Percentiles rank a stretch among this genome's conserved stretches.
These are phyloP conservation scores for Eulithis prunata DNA, from an alignment of 2,888 invertebrate species.

Conservation along the genomic window DNA sequence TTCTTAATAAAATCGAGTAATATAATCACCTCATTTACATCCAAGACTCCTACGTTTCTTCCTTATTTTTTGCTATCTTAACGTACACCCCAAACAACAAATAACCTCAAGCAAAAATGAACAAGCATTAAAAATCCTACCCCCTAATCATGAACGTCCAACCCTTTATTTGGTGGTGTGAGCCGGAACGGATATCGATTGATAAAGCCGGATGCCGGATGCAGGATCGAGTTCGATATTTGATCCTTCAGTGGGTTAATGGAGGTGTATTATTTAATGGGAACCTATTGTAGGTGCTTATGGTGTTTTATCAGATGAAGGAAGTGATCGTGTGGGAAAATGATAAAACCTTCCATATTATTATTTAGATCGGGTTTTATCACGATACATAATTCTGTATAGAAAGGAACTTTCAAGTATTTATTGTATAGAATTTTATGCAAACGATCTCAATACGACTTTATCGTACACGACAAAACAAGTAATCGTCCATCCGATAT, in stretches of 20 bases:
- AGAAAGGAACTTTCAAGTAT: no score
- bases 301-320: constrained; percentile 21
- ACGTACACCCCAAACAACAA: constrained; percentile 11
- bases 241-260: constrained; percentile 56
- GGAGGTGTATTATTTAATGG: constrained; percentile 29
- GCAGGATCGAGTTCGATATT: constrained; percentile 48
- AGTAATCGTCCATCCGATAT: background rate
- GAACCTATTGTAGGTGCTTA: constrained; percentile 12
- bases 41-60: background rate
- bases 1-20: no score
- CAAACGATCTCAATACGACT: background rate
- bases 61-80: constrained; percentile 5
- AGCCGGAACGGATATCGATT: constrained; percentile 58
- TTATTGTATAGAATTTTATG: no score
- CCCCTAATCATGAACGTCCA: constrained; percentile 38
- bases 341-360: background rate
- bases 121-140: constrained; percentile 25
- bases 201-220: constrained; percentile 47
- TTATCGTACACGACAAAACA: background rate
- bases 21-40: background rate
- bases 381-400: no score
- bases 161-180: constrained; percentile 56
- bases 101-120: constrained; percentile 20
- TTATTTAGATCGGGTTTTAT: no score
- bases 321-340: constrained; percentile 6